A percentile compares a stretch with the other conserved stretches of the same genome.
phyloP scores from a whole-genome alignment of 2,888 invertebrate species.

The Pimpla rufipes region DNA sequence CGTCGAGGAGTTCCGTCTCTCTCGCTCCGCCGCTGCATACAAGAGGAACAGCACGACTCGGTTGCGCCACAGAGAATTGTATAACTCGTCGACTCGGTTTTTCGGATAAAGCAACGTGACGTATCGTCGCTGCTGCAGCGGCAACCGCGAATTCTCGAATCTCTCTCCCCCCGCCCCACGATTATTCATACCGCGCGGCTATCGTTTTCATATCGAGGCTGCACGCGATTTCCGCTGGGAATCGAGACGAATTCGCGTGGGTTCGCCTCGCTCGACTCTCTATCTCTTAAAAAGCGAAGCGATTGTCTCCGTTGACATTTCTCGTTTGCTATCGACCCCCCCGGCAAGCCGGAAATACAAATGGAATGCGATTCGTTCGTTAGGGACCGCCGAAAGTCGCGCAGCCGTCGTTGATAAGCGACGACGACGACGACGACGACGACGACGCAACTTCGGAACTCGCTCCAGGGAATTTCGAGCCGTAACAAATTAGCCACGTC shows the following conservation, averaged over 20 bases:
- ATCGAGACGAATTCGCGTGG: constrained; percentile 70
- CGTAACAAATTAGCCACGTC: constrained; percentile 57
- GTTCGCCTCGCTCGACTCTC: background rate
- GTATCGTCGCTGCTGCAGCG: constrained; percentile 77
- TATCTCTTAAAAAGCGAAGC: constrained; percentile 46
- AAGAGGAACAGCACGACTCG: constrained; percentile 48
- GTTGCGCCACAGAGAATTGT: constrained; percentile 60
- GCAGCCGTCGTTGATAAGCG: constrained; percentile 56
- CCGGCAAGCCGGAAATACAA: constrained; percentile 39
- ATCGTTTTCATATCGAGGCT: constrained; percentile 72
- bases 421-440: constrained; percentile 39
- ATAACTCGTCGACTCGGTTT: constrained; percentile 79
- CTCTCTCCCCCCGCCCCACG: constrained; percentile 76
- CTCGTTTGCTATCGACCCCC: constrained; percentile 49
- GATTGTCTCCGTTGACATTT: constrained; percentile 61
- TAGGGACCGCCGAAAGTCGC: constrained; percentile 29
- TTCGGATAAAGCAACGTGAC: constrained; percentile 81
- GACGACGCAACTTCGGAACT: constrained; percentile 29
- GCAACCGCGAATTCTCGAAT: constrained; percentile 29
- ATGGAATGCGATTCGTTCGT: constrained; percentile 63
- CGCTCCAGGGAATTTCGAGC: constrained; percentile 20
- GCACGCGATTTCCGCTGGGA: constrained; percentile 78
- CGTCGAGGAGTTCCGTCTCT: constrained; percentile 65
- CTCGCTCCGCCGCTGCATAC: constrained; percentile 31
- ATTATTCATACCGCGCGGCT: constrained; percentile 82